Base-by-base conservation (phyloP, 2,113 vertebrate species). In the Gadus chalcogrammus region DNA sequence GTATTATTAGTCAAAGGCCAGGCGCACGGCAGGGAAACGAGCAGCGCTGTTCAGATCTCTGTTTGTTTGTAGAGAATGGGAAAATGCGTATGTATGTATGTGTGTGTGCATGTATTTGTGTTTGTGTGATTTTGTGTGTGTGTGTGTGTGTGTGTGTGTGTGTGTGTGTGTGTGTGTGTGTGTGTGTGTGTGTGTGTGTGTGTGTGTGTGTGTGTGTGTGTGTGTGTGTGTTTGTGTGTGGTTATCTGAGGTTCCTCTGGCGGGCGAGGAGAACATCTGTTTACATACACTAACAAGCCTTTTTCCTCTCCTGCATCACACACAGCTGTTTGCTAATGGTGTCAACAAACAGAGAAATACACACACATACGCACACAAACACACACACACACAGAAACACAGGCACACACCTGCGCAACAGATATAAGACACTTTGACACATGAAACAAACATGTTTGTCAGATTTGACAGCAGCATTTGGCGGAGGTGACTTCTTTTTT, bases 1-100 rank as follows among this genome's bases (percentile, higher is more conserved):
- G 6, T 80, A 78, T 86, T 87, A 87, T 86, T 81, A 84, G 80
- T 68, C n/a, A 79, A 79, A 76, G 78, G 78, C 79, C 71, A 70
- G 15, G 76, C 75, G 76, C 63, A n/a, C 78, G 53, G 80, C 68
- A 79, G 75, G 71, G 56, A 48, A 8, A 48, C 1, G 42, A 48
- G 42, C 42, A 12, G 42, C 5, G 42, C 42, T 48, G 42, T 48
- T 48, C 42, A 48, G 42, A 81, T 86, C 15, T 58, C 8, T 88
- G 88, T 88, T 85, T 86, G 86, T 55, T 65, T 79, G 35, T 84
- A 48, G 42, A 48, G 42, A 48, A 48, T 48, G 86, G 86, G 88
- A 88, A 89, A 48, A 16, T 58, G 55, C 13, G 4, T 58, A 2
- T 58, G 55, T 58, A 17, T 58, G 55, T 58, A 16, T 58, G 55